phyloP scores from a whole-genome alignment of 1,140 invertebrate genomes.

The Dermatophagoides farinae region DNA sequence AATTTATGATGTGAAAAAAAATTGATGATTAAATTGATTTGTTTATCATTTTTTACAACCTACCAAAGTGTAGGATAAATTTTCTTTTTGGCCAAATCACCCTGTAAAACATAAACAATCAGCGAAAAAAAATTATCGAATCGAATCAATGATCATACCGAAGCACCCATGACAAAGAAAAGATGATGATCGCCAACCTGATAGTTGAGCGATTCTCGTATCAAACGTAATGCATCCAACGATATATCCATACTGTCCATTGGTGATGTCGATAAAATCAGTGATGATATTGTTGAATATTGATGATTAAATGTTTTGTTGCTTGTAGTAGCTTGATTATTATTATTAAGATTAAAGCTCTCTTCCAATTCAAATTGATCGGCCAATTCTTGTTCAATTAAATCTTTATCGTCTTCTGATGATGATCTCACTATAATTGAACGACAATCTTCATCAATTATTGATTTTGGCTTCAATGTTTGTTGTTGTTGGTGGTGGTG shows the following conservation, averaged over 20 bases:
- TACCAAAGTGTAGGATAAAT: slow-evolving; percentile 91
- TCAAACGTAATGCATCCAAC: neutral
- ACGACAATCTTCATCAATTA: neutral
- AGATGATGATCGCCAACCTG: slow-evolving; percentile 18
- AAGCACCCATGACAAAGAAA: slow-evolving; percentile 28
- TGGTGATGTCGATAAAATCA: neutral
- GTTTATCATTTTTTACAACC: too few relatives aligned
- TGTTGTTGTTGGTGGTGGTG: neutral
- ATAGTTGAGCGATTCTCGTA: slow-evolving; percentile 9
- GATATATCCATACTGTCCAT: slow-evolving; percentile 1
- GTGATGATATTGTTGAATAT: neutral
- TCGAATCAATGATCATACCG: slow-evolving; percentile 18
- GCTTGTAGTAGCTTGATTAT: too few relatives aligned
- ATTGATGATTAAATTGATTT: neutral
- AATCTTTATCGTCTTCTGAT: neutral
- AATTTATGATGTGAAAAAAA: neutral
- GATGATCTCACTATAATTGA: neutral
- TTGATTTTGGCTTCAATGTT: neutral
- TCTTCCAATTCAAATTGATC: neutral
- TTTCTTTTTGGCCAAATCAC: slow-evolving; percentile 94
- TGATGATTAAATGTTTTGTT: neutral
- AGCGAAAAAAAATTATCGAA: neutral
- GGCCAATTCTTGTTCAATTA: neutral
- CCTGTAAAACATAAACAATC: slow-evolving; percentile 33
- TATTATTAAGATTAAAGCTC: neutral